phyloP scores from a whole-genome alignment of 2,113 vertebrate species.

The Periophthalmus modestus region DNA sequence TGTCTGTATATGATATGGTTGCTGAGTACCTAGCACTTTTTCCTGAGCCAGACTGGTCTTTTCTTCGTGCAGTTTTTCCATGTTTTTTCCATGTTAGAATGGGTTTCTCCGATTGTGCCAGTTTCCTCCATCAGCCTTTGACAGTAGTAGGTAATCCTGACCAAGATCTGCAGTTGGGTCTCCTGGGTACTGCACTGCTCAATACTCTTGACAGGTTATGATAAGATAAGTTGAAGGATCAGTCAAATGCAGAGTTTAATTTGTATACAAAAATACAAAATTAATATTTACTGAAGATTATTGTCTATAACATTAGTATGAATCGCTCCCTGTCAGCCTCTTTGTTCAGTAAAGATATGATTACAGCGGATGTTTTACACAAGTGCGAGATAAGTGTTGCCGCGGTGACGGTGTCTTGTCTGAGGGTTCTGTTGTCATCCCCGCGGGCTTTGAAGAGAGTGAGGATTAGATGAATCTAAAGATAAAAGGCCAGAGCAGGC shows the following conservation, averaged over 20 bases:
- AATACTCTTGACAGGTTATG: too few species aligned
- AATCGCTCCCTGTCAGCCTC: background rate
- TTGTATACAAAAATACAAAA: background rate
- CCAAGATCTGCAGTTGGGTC: too few species aligned
- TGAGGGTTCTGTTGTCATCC: slow-evolving; percentile 25
- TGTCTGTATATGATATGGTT: background rate
- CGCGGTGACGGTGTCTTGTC: slow-evolving; percentile 13
- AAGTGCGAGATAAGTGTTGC: slow-evolving; percentile 23
- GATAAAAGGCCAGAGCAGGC: slow-evolving; percentile 58
- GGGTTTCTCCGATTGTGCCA: too few species aligned
- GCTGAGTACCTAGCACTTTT: too few species aligned
- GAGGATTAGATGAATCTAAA: slow-evolving; percentile 49
- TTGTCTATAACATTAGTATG: background rate
- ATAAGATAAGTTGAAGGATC: too few species aligned
- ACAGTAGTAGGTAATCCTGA: too few species aligned
- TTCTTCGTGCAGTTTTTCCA: too few species aligned
- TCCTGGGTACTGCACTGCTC: too few species aligned
- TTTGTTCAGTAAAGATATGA: slow-evolving; percentile 6
- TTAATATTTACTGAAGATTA: background rate
- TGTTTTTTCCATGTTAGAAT: too few species aligned
- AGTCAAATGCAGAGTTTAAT: too few species aligned
- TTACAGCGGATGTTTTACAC: background rate
- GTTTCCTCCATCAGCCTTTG: too few species aligned
- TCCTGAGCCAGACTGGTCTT: too few species aligned
- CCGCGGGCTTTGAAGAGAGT: slow-evolving; percentile 43